phyloP scores from a whole-genome alignment of 2,888 invertebrate species.

The Eristalinus aeneus region DNA sequence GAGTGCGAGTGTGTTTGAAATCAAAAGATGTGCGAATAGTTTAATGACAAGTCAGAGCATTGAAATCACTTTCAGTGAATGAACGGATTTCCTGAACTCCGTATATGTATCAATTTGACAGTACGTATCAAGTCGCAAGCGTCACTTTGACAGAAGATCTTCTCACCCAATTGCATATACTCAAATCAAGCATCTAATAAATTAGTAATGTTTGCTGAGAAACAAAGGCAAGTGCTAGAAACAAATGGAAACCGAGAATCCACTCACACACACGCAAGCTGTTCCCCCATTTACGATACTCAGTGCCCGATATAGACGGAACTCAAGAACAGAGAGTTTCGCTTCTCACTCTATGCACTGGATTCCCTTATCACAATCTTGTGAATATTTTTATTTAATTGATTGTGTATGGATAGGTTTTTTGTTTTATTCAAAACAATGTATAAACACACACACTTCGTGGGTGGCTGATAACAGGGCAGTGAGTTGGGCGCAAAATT shows the following conservation, averaged over 20 bases:
- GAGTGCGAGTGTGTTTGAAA: background rate
- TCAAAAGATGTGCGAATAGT: background rate
- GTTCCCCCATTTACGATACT: background rate
- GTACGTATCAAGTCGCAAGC: background rate
- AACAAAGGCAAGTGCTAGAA: slow-evolving; percentile 34
- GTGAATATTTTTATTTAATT: background rate
- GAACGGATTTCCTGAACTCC: background rate
- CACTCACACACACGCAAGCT: background rate
- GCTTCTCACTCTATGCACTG: background rate
- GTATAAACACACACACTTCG: background rate
- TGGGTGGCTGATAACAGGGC: background rate
- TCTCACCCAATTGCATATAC: background rate
- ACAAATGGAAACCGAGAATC: slow-evolving; percentile 14
- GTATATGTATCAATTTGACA: background rate
- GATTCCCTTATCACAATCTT: background rate
- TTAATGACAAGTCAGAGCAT: background rate
- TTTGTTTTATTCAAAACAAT: background rate
- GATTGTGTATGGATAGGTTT: background rate
- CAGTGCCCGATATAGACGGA: background rate
- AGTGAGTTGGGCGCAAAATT: background rate
- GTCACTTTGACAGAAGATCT: background rate
- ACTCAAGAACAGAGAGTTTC: background rate
- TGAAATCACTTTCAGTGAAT: background rate
- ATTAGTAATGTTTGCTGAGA: slow-evolving; percentile 22
- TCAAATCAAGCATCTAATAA: background rate